phyloP scores from a whole-genome alignment of 2,113 vertebrate genomes.

The Xenus cinereus region DNA sequence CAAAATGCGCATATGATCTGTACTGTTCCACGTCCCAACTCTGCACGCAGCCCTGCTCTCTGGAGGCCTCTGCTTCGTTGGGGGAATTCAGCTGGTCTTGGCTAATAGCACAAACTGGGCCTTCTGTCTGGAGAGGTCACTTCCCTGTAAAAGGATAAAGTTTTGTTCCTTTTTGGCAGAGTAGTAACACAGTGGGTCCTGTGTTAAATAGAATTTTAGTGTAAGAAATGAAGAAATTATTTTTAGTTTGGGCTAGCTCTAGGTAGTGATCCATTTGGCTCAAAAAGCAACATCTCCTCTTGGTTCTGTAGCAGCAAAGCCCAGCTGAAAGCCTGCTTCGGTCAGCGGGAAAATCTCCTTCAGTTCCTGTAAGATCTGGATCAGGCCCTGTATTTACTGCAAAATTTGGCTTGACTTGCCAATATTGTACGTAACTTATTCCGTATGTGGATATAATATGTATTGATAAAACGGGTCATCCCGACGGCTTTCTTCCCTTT shows the following conservation, averaged over 20 bases:
- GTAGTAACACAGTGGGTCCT: not conserved
- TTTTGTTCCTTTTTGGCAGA: not conserved
- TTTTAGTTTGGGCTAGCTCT: not conserved
- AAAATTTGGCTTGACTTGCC: not conserved
- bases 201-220: not conserved
- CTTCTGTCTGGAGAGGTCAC: not conserved
- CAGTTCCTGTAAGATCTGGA: not conserved
- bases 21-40: not conserved
- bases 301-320: not conserved
- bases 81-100: not conserved
- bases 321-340: not conserved
- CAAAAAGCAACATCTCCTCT: not conserved
- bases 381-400: not conserved
- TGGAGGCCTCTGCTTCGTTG: not conserved
- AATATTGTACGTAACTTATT: not conserved
- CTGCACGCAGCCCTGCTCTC: not conserved
- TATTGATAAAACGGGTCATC: not conserved
- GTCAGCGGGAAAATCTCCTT: not conserved
- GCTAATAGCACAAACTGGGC: not conserved
- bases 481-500: not conserved
- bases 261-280: not conserved
- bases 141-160: not conserved
- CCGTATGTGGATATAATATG: not conserved
- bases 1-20: not conserved
- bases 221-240: not conserved